These are phyloP conservation scores for Bothrops jararaca DNA, from an alignment of 2,113 vertebrate species.

Conservation along the genomic window DNA sequence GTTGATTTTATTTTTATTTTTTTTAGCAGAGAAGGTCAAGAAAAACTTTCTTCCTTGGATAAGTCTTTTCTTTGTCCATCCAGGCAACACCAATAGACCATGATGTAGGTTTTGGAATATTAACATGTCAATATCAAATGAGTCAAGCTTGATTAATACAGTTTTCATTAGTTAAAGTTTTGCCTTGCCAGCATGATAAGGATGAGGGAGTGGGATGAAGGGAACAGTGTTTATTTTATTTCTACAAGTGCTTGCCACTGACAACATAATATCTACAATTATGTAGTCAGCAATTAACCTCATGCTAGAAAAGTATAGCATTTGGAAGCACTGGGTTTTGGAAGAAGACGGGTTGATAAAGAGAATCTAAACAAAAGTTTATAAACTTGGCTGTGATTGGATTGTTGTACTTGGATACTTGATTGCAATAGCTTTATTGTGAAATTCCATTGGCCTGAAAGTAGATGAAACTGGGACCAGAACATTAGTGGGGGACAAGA, in stretches of 20 bases:
- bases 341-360: not conserved
- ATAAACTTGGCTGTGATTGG: not conserved
- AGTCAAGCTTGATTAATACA: conserved; percentile 36
- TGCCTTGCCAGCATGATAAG: conserved; percentile 29
- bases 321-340: not conserved
- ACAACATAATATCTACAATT: conserved; percentile 23
- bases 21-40: conserved; percentile 35
- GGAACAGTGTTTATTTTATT: conserved; percentile 52
- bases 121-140: conserved; percentile 39
- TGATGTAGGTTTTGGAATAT: conserved; percentile 41
- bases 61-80: conserved; percentile 12
- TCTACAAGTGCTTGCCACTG: conserved; percentile 12
- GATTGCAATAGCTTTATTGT: not conserved
- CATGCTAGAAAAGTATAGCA: not conserved
- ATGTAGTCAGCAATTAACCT: conserved; percentile 8
- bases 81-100: not conserved
- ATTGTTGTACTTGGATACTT: not conserved
- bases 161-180: conserved; percentile 52
- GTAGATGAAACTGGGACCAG: not conserved
- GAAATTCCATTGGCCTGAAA: not conserved
- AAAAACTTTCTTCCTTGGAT: not conserved
- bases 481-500: not conserved
- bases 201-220: conserved; percentile 9
- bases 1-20: not conserved
- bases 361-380: not conserved